Evolutionary conservation across 2,888 invertebrate species (phyloP).

Genomic region (Galeruca laticollis): DNA sequence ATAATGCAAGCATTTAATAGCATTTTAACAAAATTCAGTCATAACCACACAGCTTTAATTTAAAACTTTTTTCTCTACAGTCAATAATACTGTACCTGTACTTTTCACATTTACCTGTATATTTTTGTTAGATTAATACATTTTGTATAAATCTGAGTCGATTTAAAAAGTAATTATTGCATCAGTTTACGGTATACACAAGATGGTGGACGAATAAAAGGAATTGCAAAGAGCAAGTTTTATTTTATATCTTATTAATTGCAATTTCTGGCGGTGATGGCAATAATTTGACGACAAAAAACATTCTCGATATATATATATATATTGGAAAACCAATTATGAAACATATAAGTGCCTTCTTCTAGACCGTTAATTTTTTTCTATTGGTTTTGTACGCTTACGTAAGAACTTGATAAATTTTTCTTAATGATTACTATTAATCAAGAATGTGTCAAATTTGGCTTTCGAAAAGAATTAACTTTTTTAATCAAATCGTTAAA

Average conservation of each 20-base stretch:
- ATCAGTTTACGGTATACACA: too few species aligned
- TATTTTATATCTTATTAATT: slow-evolving; percentile 45
- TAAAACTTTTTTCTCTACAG: too few species aligned
- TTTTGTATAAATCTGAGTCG: too few species aligned
- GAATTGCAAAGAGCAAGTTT: slow-evolving; percentile 38
- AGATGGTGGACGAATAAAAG: slow-evolving; percentile 16
- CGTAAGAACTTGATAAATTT: slow-evolving; percentile 52
- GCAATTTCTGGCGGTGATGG: slow-evolving; percentile 43
- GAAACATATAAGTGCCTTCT: slow-evolving; percentile 52
- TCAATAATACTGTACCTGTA: too few species aligned
- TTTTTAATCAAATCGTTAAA: not conserved
- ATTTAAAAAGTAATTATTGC: too few species aligned
- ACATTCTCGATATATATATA: slow-evolving; percentile 37
- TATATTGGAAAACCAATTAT: slow-evolving; percentile 48
- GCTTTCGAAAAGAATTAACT: not conserved
- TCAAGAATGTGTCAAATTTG: slow-evolving; percentile 37
- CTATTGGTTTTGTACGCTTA: slow-evolving; percentile 45
- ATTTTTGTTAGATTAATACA: too few species aligned
- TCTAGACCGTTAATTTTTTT: slow-evolving; percentile 58
- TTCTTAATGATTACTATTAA: slow-evolving; percentile 51
- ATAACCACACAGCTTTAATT: too few species aligned
- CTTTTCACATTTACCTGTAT: too few species aligned
- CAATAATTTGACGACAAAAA: slow-evolving; percentile 41
- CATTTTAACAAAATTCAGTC: too few species aligned
- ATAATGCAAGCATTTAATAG: too few species aligned